Conservation (phyloP, 2,797 vertebrate genomes). For the Lepidocolaptes lacrymiger region DNA sequence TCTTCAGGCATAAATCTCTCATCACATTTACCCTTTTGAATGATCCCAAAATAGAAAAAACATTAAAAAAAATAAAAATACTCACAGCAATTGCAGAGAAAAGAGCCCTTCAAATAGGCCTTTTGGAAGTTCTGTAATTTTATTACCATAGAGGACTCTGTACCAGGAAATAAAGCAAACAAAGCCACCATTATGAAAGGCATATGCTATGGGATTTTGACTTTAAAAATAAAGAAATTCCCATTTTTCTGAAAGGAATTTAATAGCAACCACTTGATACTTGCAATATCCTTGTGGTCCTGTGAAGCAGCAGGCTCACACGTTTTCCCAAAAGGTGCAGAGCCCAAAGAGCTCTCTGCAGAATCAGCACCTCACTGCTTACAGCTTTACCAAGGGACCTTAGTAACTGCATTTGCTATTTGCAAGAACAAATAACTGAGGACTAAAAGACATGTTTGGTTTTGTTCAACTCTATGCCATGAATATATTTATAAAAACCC, state of each 20-base stretch:
- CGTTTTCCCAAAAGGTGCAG: not conserved
- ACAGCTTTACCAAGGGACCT: not conserved
- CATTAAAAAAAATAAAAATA: conserved; percentile 48
- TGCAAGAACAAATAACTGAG: not conserved
- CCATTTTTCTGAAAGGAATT: not conserved
- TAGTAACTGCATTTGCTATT: not conserved
- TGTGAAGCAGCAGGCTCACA: not conserved
- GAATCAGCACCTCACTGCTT: not conserved
- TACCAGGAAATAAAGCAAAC: conserved; percentile 51
- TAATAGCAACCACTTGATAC: not conserved
- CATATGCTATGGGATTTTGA: not conserved
- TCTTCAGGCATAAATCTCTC: not conserved
- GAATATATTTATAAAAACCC: not conserved
- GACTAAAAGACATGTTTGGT: not conserved
- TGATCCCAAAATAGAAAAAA: not conserved
- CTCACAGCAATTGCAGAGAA: conserved; percentile 95
- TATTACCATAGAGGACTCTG: conserved; percentile 97
- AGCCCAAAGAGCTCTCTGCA: not conserved
- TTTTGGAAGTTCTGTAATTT: conserved; percentile 97
- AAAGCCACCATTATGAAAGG: not conserved
- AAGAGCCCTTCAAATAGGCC: conserved; percentile 94
- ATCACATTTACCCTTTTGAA: not conserved
- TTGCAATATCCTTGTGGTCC: not conserved
- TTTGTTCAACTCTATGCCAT: not conserved
- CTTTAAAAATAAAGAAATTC: not conserved